Percentiles rank a stretch among this genome's conserved stretches.
Conservation (phyloP, 1,140 invertebrate species). For the Neodiprion pinetum region DNA sequence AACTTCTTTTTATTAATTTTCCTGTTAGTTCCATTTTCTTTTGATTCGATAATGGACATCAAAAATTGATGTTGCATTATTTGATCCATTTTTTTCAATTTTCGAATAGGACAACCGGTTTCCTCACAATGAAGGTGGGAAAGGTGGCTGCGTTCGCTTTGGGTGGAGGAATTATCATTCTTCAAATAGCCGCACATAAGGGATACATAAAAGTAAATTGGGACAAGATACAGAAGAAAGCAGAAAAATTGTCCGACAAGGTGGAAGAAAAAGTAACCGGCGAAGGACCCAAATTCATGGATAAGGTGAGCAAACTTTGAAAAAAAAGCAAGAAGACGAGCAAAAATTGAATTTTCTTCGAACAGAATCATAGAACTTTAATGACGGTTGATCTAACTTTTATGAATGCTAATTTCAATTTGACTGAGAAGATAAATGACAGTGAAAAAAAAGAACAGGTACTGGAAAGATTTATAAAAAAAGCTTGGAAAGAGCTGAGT, state of each 20-base stretch:
- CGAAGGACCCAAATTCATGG: slow-evolving; percentile 73
- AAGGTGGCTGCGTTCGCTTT: slow-evolving; percentile 88
- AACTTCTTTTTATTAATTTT: too few species aligned
- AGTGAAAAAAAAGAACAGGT: too few species aligned
- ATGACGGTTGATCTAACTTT: not conserved
- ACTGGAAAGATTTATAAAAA: too few species aligned
- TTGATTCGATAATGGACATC: not conserved
- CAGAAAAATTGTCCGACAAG: slow-evolving; percentile 82
- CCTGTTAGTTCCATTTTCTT: not conserved
- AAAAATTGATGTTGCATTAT: too few species aligned
- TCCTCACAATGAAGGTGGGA: slow-evolving; percentile 89
- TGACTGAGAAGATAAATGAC: not conserved
- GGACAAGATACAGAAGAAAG: slow-evolving; percentile 82
- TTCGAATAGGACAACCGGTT: slow-evolving; percentile 82
- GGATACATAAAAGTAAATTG: slow-evolving; percentile 94
- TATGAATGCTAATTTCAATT: slow-evolving; percentile 20
- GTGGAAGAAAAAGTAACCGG: slow-evolving; percentile 79
- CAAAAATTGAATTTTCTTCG: slow-evolving; percentile 4
- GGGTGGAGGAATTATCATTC: slow-evolving; percentile 86
- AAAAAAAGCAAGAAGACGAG: slow-evolving; percentile 6
- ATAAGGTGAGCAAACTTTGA: slow-evolving; percentile 72
- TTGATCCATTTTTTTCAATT: slow-evolving; percentile 14
- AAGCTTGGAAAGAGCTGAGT: too few species aligned
- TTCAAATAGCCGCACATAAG: slow-evolving; percentile 90
- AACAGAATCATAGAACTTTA: not conserved